phyloP scores from a whole-genome alignment of 1,140 invertebrate species.

The Drosophila orena region DNA sequence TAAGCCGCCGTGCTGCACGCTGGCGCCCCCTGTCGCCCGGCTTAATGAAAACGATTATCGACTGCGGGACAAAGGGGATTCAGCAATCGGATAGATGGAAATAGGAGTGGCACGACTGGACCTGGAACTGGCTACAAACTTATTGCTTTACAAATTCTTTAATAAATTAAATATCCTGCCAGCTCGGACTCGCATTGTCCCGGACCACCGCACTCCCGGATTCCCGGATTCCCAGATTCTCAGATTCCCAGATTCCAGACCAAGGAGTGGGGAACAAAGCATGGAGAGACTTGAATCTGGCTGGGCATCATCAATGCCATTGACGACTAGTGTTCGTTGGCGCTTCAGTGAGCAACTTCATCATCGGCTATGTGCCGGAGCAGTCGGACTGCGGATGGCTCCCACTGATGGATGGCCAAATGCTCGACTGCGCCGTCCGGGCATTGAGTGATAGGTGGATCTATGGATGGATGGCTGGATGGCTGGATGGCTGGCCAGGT shows the following conservation, averaged over 20 bases:
- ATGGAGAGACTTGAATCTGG: not conserved
- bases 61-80: constrained; percentile 32
- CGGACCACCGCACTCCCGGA: no score
- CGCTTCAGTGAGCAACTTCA: constrained; percentile 64
- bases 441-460: constrained; percentile 33
- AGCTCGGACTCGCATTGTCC: not conserved
- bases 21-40: constrained; percentile 46
- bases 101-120: not conserved
- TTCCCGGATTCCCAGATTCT: no score
- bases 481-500: not conserved
- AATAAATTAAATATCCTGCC: constrained; percentile 79
- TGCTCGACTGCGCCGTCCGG: constrained; percentile 32
- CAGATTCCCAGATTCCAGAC: no score
- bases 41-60: constrained; percentile 81
- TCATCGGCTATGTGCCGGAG: constrained; percentile 58
- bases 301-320: constrained; percentile 57
- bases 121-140: constrained; percentile 52
- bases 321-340: constrained; percentile 12
- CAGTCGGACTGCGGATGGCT: constrained; percentile 11
- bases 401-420: constrained; percentile 55
- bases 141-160: constrained; percentile 83
- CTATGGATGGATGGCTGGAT: not conserved
- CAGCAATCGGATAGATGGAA: constrained; percentile 11
- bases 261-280: constrained; percentile 11
- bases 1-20: constrained; percentile 60